A percentile compares a stretch with the other conserved stretches of the same genome.
These are phyloP conservation scores for Gonocerus acuteangulatus DNA, from an alignment of 2,888 invertebrate genomes.

Conservation along the genomic window DNA sequence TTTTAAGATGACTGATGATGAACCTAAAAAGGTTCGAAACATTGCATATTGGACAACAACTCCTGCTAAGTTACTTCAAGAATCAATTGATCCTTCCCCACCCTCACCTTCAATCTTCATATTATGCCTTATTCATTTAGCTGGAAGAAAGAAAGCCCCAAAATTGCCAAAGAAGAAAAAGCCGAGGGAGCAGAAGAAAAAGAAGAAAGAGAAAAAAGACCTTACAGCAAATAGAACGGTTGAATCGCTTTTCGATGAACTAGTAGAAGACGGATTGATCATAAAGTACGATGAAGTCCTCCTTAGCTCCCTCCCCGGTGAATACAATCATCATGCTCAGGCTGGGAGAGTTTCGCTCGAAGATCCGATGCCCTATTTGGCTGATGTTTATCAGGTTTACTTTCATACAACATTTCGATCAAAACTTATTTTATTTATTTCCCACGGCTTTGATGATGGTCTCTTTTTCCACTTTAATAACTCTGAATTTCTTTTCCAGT, in stretches of 20 bases:
- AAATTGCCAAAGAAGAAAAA: slow-evolving; percentile 63
- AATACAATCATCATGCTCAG: slow-evolving; percentile 55
- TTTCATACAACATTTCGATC: background rate
- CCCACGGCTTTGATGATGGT: background rate
- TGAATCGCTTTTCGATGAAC: slow-evolving; percentile 62
- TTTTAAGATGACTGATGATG: too few relatives aligned
- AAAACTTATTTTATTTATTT: background rate
- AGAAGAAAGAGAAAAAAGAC: slow-evolving; percentile 50
- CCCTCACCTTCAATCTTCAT: background rate
- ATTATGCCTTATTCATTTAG: background rate
- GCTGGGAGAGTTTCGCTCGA: slow-evolving; percentile 43
- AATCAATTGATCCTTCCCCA: too few relatives aligned
- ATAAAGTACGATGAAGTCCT: slow-evolving; percentile 52
- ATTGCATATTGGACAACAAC: too few relatives aligned
- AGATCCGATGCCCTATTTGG: slow-evolving; percentile 50
- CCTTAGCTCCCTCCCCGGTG: slow-evolving; percentile 62
- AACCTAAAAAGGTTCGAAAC: too few relatives aligned
- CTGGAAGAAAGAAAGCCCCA: slow-evolving; percentile 61
- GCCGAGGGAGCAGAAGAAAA: slow-evolving; percentile 17
- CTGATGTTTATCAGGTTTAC: slow-evolving; percentile 48
- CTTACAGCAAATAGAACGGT: slow-evolving; percentile 53
- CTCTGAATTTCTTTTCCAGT: too few relatives aligned
- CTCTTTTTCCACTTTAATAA: background rate
- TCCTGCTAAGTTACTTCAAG: too few relatives aligned
- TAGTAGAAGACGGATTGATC: slow-evolving; percentile 63